Conservation (phyloP, 2,888 invertebrate genomes). For the Microdon myrmicae region DNA sequence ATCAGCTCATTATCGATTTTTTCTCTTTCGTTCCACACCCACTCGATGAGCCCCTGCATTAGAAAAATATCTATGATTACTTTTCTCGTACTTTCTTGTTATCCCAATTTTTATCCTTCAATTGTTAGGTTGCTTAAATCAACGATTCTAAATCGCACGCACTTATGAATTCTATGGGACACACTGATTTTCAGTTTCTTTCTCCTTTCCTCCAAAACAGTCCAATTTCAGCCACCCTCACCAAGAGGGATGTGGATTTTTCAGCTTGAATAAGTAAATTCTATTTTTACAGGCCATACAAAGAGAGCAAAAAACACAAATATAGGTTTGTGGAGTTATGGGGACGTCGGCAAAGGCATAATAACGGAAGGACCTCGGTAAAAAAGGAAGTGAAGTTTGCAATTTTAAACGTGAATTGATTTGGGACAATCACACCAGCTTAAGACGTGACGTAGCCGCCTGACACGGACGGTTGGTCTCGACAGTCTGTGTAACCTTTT, state of each 20-base stretch:
- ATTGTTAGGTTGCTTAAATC: slow-evolving; percentile 10
- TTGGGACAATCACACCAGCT: slow-evolving; percentile 35
- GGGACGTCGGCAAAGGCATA: too few relatives aligned
- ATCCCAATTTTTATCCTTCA: slow-evolving; percentile 10
- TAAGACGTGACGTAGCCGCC: slow-evolving; percentile 35
- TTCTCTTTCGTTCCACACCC: too few relatives aligned
- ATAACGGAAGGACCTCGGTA: slow-evolving; percentile 3
- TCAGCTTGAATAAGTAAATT: slow-evolving; percentile 28
- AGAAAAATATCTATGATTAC: slow-evolving; percentile 1
- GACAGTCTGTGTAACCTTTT: too few relatives aligned
- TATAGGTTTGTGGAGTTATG: too few relatives aligned
- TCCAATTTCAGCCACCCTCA: too few relatives aligned
- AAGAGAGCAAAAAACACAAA: slow-evolving; percentile 16
- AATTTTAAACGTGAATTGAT: slow-evolving; percentile 47
- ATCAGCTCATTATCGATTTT: too few relatives aligned
- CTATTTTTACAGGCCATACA: not conserved
- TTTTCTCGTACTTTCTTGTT: slow-evolving; percentile 1
- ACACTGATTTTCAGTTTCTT: too few relatives aligned
- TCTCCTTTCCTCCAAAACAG: too few relatives aligned
- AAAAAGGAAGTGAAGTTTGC: slow-evolving; percentile 17
- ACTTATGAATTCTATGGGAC: slow-evolving; percentile 14
- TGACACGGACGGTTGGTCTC: too few relatives aligned
- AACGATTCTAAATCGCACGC: slow-evolving; percentile 21
- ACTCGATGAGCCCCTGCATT: too few relatives aligned
- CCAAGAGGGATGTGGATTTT: not conserved